These are phyloP conservation scores for Syritta pipiens DNA, from an alignment of 2,888 invertebrate genomes.

Conservation along the genomic window DNA sequence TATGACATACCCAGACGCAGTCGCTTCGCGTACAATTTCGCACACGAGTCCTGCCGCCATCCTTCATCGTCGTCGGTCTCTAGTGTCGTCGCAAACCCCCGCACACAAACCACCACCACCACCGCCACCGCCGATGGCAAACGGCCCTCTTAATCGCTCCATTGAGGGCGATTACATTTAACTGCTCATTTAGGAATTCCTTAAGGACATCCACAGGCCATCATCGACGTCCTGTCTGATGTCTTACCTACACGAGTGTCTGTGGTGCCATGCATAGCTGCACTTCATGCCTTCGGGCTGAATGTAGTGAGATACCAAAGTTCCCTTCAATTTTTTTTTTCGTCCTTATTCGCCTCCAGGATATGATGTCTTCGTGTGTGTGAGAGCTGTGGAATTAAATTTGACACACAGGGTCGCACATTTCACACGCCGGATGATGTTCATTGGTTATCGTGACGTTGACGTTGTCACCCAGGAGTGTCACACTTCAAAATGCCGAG, in stretches of 20 bases:
- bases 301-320: constrained; percentile 30
- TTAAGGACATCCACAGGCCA: constrained; percentile 66
- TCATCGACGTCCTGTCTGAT: constrained; percentile 66
- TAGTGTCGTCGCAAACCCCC: not conserved
- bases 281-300: constrained; percentile 52
- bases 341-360: constrained; percentile 23
- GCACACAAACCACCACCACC: constrained; percentile 9
- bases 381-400: constrained; percentile 39
- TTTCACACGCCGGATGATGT: constrained; percentile 40
- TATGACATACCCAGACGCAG: constrained; percentile 20
- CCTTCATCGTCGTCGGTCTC: constrained; percentile 15
- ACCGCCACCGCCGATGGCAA: constrained; percentile 33
- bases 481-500: too few relatives aligned
- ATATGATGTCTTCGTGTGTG: not conserved
- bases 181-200: constrained; percentile 69
- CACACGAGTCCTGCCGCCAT: constrained; percentile 10
- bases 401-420: constrained; percentile 52
- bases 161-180: constrained; percentile 69
- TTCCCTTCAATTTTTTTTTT: constrained; percentile 38
- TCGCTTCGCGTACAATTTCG: too few relatives aligned
- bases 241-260: constrained; percentile 32
- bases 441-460: constrained; percentile 25
- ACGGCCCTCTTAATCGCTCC: constrained; percentile 64
- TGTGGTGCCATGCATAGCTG: constrained; percentile 51
- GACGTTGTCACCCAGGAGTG: too few relatives aligned